phyloP scores from a whole-genome alignment of 2,888 invertebrate species.

The Hyppa rectilinea region DNA sequence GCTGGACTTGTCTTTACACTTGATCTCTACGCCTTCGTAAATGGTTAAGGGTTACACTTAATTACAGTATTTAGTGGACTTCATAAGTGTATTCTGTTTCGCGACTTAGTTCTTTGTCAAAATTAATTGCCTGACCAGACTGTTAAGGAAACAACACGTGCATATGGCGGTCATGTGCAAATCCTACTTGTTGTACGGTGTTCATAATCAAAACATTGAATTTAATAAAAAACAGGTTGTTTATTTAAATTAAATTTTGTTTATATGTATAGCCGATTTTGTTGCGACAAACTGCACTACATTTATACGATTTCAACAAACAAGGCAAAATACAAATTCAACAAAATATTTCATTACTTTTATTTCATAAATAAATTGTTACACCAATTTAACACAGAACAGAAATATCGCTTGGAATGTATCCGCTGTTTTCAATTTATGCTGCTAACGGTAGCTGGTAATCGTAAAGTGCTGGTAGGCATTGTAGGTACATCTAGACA shows the following conservation, averaged over 20 bases:
- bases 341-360: conserved; percentile 39
- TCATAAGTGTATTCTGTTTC: conserved; percentile 12
- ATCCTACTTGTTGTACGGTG: not conserved
- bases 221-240: conserved; percentile 50
- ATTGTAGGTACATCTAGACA: conserved; percentile 28
- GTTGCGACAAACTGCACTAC: conserved; percentile 36
- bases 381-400: conserved; percentile 23
- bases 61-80: conserved; percentile 64
- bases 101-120: not conserved
- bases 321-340: conserved; percentile 33
- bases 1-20: conserved; percentile 74
- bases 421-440: conserved; percentile 29
- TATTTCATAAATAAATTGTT: conserved; percentile 32
- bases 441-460: conserved; percentile 23
- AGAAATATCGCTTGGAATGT: conserved; percentile 13
- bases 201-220: conserved; percentile 39
- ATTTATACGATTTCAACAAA: conserved; percentile 43
- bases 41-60: conserved; percentile 63
- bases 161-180: conserved; percentile 46
- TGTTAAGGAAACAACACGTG: conserved; percentile 70
- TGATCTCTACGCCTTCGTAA: conserved; percentile 68
- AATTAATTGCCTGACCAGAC: conserved; percentile 25
- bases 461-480: not conserved
- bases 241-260: conserved; percentile 47
- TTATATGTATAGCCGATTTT: conserved; percentile 28